These are phyloP conservation scores for Gopherus evgoodei DNA, from an alignment of 2,113 vertebrate genomes.

Conservation along the genomic window DNA sequence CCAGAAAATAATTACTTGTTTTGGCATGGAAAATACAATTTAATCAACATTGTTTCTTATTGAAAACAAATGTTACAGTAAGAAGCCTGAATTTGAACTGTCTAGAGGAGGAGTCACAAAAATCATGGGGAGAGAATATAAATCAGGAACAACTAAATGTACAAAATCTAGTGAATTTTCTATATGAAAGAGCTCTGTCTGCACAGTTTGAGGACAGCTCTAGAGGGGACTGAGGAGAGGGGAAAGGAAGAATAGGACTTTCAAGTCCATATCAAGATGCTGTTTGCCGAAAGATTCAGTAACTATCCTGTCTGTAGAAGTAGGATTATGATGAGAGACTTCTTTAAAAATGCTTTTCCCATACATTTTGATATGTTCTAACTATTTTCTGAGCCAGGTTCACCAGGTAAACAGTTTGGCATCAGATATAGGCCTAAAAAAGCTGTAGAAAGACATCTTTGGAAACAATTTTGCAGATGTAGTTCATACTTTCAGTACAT, in stretches of 20 bases:
- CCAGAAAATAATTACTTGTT: constrained; percentile 69
- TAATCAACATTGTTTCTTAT: constrained; percentile 73
- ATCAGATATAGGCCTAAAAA: neutral
- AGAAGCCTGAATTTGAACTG: constrained; percentile 13
- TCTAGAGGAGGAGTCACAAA: constrained; percentile 37
- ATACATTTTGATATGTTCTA: neutral
- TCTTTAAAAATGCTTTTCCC: neutral
- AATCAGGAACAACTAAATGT: neutral
- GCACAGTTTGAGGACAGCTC: neutral
- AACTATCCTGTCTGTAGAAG: neutral
- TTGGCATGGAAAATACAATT: constrained; percentile 45
- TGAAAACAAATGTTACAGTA: constrained; percentile 77
- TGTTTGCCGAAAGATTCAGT: neutral
- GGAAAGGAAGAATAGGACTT: neutral
- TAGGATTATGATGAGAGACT: neutral
- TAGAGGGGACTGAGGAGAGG: neutral
- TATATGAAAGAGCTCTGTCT: neutral
- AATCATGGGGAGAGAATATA: constrained; percentile 16
- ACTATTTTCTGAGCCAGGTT: fast-evolving
- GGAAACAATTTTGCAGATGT: neutral
- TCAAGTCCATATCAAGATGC: neutral
- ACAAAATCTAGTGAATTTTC: neutral
- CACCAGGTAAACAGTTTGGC: fast-evolving
- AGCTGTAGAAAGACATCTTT: neutral
- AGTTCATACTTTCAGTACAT: neutral